A percentile compares a stretch with the other conserved stretches of the same genome.
phyloP scores from a whole-genome alignment of 1,140 invertebrate species.

The Mercenaria mercenaria region DNA sequence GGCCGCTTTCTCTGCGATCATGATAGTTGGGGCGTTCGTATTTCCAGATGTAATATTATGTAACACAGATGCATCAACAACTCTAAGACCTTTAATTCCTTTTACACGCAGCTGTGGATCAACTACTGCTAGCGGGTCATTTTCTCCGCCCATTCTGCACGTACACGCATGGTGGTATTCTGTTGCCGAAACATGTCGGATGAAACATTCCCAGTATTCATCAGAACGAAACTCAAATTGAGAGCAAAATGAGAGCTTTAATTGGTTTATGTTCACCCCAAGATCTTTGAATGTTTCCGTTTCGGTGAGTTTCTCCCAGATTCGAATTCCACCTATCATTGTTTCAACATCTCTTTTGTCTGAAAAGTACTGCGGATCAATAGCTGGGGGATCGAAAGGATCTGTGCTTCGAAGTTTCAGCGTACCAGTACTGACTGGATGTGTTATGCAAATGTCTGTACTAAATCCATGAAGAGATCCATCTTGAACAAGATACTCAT shows the following conservation, averaged over 20 bases:
- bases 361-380: conserved; percentile 90
- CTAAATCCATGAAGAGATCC: conserved; percentile 9
- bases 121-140: conserved; percentile 94
- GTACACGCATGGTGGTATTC: conserved; percentile 96
- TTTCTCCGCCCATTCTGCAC: conserved; percentile 96
- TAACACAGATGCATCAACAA: conserved; percentile 78
- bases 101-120: conserved; percentile 89
- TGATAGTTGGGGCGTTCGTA: conserved; percentile 93
- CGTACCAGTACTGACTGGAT: conserved; percentile 77
- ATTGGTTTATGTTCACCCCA: conserved; percentile 56
- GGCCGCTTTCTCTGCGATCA: conserved; percentile 95
- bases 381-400: conserved; percentile 92
- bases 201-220: conserved; percentile 82
- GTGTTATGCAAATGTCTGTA: conserved; percentile 18
- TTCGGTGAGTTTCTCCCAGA: conserved; percentile 61
- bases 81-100: conserved; percentile 66
- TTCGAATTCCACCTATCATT: conserved; percentile 70
- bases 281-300: conserved; percentile 63
- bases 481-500: background rate
- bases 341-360: conserved; percentile 71
- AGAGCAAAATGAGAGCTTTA: conserved; percentile 58
- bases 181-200: conserved; percentile 86
- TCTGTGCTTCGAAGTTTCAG: conserved; percentile 87
- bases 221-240: conserved; percentile 74
- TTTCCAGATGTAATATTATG: conserved; percentile 88